Base-by-base conservation (phyloP, 2,888 invertebrate genomes). In the Bellardia pandia region DNA sequence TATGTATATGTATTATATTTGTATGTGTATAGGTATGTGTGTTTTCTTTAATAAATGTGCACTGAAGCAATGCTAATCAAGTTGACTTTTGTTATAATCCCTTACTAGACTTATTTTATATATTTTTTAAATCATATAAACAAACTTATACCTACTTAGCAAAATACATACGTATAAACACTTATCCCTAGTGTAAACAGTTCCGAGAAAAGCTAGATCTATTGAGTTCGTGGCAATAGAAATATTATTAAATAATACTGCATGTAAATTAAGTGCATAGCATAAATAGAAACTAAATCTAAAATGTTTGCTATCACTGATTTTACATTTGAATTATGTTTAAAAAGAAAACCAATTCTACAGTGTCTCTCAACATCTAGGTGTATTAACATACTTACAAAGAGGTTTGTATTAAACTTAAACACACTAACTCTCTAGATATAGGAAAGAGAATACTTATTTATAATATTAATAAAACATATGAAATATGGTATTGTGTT, bases 11-110 rank as follows among this genome's bases (percentile, higher is more conserved):
- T 69, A 30, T 45, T 45, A 2, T 13, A 14, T 13, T 48, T 71
- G n/a, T 16, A 23, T 16, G 40, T 76, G 7, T 58, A 30, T 16
- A 2, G 40, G 2, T n/a, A 51, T 14, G 37, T 71, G 40, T 40
- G 40, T 40, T 64, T 72, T 45, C 53, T 71, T 76, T 66, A 79
- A 91, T 91, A 91, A 91, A 90, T 92, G 91, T 91, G 91, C 91
- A 91, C 90, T 92, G 91, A 91, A 89, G 90, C 91, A 90, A 90
- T 89, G 88, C 90, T 91, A 91, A 92, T 91, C 90, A 91, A 91
- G 90, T 92, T 91, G 91, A 90, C 91, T 91, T 90, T 89, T 89
- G 90, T 90, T 89, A 90, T 91, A 89, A 91, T 90, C 90, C 90
- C 88, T 90, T 88, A 88, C 88, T 71, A 89, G 71, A 88, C 81